phyloP scores from a whole-genome alignment of 2,888 invertebrate genomes.

The Pediacus dermestoides region DNA sequence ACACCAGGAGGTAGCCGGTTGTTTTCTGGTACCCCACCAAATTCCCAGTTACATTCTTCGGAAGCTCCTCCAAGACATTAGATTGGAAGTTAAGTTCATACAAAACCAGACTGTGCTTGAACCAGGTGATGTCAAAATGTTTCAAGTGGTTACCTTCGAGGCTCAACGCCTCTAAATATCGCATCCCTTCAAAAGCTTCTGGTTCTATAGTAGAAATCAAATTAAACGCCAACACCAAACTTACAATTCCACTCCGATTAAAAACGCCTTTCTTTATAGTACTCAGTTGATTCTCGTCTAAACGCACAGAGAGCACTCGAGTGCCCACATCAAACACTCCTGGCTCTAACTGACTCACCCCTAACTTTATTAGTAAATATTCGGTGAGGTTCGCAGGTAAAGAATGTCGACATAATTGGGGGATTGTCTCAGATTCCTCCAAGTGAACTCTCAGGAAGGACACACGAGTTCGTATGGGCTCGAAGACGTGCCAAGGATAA shows the following conservation, averaged over 20 bases:
- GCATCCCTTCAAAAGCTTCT: constrained; percentile 22
- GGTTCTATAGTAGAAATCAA: constrained; percentile 19
- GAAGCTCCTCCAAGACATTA: constrained; percentile 7
- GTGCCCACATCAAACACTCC: too few relatives aligned
- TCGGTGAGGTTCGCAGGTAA: too few relatives aligned
- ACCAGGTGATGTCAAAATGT: constrained; percentile 21
- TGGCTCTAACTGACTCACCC: too few relatives aligned
- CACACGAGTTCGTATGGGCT: too few relatives aligned
- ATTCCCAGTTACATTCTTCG: constrained; percentile 19
- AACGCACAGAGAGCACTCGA: too few relatives aligned
- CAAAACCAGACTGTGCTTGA: constrained; percentile 16
- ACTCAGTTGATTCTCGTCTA: too few relatives aligned
- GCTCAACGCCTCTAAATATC: constrained; percentile 22
- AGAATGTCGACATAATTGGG: too few relatives aligned
- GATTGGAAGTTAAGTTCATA: constrained; percentile 17
- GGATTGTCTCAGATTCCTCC: too few relatives aligned
- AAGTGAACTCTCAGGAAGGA: too few relatives aligned
- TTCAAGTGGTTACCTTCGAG: constrained; percentile 23
- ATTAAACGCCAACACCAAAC: constrained; percentile 21
- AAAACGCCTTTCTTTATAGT: constrained; percentile 17
- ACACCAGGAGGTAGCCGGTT: constrained; percentile 9
- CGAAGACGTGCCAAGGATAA: too few relatives aligned
- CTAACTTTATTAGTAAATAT: too few relatives aligned
- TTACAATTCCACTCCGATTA: constrained; percentile 21
- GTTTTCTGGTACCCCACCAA: constrained; percentile 17